Percentiles rank a stretch among this genome's conserved stretches.
phyloP scores from a whole-genome alignment of 1,140 invertebrate species.

The Cherax quadricarinatus region DNA sequence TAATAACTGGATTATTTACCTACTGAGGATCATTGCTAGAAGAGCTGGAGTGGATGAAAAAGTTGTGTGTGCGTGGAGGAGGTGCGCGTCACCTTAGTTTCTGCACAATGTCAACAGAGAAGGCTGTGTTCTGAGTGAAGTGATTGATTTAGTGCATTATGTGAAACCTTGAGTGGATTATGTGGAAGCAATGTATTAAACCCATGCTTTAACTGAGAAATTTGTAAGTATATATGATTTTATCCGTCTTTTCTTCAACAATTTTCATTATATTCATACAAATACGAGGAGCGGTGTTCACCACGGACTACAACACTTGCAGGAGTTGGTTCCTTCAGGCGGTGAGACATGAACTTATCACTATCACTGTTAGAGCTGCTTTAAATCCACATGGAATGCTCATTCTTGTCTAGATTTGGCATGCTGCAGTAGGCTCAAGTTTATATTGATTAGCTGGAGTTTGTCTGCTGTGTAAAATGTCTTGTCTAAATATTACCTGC shows the following conservation, averaged over 20 bases:
- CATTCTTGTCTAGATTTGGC: no score
- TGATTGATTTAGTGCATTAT: neutral
- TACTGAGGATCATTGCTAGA: neutral
- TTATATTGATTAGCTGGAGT: no score
- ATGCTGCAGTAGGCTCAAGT: no score
- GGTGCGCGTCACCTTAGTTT: slow-evolving; percentile 7
- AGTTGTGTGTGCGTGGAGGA: neutral
- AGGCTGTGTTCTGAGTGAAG: neutral
- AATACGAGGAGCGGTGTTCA: neutral
- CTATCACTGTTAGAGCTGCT: no score
- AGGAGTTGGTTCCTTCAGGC: neutral
- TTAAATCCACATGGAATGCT: no score
- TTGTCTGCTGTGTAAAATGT: no score
- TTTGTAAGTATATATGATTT: neutral
- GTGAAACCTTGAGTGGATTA: slow-evolving; percentile 14
- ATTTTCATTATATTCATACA: neutral
- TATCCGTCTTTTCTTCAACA: neutral
- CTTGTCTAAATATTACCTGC: no score
- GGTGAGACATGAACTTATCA: no score
- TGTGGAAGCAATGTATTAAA: slow-evolving; percentile 11
- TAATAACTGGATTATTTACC: no score
- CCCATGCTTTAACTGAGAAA: neutral
- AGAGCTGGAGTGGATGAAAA: neutral
- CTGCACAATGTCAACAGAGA: slow-evolving; percentile 17
- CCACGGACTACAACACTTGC: neutral